Evolutionary conservation across 2,113 vertebrate species (phyloP).

Genomic region (Ifrita kowaldi): DNA sequence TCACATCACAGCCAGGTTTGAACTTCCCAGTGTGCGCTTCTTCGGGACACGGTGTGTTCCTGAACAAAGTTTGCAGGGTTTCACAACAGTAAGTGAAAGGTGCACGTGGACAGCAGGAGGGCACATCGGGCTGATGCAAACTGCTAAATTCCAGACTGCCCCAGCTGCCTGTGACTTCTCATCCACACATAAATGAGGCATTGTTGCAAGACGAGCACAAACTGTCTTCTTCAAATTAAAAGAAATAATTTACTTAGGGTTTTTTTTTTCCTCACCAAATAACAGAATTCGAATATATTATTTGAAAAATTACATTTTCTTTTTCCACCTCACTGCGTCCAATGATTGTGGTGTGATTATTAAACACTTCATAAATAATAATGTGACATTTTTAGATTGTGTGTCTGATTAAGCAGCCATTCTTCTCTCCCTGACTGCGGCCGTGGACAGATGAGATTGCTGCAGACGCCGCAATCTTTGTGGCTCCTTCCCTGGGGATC

Average conservation of each 20-base stretch:
- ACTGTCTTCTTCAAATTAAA: constrained; percentile 11
- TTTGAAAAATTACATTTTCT: constrained; percentile 41
- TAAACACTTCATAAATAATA: constrained; percentile 71
- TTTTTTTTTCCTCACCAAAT: neutral
- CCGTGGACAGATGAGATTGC: constrained; percentile 53
- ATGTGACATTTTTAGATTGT: constrained; percentile 60
- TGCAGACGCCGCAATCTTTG: neutral
- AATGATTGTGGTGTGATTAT: constrained; percentile 54
- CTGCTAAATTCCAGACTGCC: neutral
- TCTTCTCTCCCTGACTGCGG: constrained; percentile 33
- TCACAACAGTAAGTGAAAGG: neutral
- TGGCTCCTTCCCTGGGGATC: constrained; percentile 30
- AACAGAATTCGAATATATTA: constrained; percentile 10
- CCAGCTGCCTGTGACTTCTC: neutral
- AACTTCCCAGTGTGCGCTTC: neutral
- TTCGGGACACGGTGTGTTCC: neutral
- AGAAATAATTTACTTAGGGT: neutral
- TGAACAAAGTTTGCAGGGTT: neutral
- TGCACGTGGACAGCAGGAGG: neutral
- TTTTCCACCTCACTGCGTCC: constrained; percentile 40
- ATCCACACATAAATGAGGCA: neutral
- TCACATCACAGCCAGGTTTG: neutral
- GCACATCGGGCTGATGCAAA: neutral
- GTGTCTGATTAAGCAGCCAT: constrained; percentile 50
- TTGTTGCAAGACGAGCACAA: neutral